A percentile compares a stretch with the other conserved stretches of the same genome.
phyloP scores from a whole-genome alignment of 2,888 invertebrate genomes.

The Tenodera sinensis region DNA sequence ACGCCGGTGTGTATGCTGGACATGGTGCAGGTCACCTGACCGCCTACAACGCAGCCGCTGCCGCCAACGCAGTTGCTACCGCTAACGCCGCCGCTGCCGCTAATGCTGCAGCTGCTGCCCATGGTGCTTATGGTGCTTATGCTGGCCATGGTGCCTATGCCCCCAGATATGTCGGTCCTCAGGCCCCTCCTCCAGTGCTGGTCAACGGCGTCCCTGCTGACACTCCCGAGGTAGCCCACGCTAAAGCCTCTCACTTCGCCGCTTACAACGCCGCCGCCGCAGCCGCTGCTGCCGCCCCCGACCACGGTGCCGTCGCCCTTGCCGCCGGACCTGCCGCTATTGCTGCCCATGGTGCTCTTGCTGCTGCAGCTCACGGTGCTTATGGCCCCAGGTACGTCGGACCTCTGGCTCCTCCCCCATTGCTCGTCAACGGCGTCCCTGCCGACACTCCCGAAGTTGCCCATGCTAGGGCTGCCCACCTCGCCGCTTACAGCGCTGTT shows the following conservation, averaged over 20 bases:
- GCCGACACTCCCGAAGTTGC: constrained; percentile 47
- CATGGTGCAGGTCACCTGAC: constrained; percentile 46
- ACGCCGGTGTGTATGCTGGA: not conserved
- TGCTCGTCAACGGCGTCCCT: not conserved
- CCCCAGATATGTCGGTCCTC: not conserved
- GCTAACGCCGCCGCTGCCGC: not conserved
- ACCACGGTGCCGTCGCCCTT: constrained; percentile 21
- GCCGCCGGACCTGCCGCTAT: constrained; percentile 28
- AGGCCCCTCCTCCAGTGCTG: constrained; percentile 27
- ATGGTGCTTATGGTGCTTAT: not conserved
- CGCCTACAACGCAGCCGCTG: not conserved
- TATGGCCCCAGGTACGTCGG: not conserved
- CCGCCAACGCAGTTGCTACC: not conserved
- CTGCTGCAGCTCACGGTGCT: not conserved
- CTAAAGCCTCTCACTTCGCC: constrained; percentile 23
- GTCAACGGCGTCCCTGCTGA: constrained; percentile 13
- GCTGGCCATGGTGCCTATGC: not conserved
- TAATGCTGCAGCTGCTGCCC: not conserved
- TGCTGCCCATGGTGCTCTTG: constrained; percentile 39
- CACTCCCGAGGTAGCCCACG: constrained; percentile 27
- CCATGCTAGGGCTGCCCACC: constrained; percentile 51
- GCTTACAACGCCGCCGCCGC: constrained; percentile 25
- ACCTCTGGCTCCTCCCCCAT: not conserved
- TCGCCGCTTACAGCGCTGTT: constrained; percentile 30
- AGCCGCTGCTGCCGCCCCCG: constrained; percentile 32